Evolutionary conservation across 2,797 vertebrate species (phyloP).

Genomic region (Sebastolobus alascanus): DNA sequence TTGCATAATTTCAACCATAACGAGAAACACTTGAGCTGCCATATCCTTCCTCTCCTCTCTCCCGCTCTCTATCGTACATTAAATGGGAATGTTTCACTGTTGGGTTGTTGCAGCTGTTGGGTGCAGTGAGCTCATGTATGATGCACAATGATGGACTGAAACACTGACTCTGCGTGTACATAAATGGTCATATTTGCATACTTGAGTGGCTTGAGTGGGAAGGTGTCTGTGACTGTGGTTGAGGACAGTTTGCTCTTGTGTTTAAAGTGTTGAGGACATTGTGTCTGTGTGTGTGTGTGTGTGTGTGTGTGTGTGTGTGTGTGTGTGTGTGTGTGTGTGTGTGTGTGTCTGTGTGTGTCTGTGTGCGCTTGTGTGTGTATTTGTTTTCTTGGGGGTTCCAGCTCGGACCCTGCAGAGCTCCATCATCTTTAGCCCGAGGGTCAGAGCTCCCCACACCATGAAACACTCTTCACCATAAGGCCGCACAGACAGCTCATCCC

Average conservation of each 20-base stretch:
- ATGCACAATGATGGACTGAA: conserved; percentile 39
- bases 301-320: neutral
- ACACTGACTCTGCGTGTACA: conserved; percentile 33
- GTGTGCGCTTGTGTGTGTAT: neutral
- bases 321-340: conserved; percentile 5
- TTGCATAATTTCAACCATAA: conserved; percentile 78
- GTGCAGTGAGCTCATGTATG: conserved; percentile 30
- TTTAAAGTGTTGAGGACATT: conserved; percentile 3
- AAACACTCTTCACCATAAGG: conserved; percentile 35
- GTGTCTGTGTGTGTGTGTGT: neutral
- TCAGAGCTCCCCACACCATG: conserved; percentile 47
- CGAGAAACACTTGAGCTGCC: conserved; percentile 71
- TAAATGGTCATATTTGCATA: conserved; percentile 53
- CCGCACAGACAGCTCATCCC: conserved; percentile 15
- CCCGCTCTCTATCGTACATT: conserved; percentile 36
- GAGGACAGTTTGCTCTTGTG: conserved; percentile 31
- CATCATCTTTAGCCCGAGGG: conserved; percentile 44
- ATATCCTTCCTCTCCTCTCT: conserved; percentile 59
- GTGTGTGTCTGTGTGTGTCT: conserved; percentile 2
- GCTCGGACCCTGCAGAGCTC: conserved; percentile 37
- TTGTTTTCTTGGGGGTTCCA: conserved; percentile 23
- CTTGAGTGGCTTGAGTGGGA: conserved; percentile 39
- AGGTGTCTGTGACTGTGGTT: conserved; percentile 21
- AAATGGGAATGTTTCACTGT: conserved; percentile 47
- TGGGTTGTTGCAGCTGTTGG: conserved; percentile 43